Evolutionary conservation across 2,797 vertebrate species (phyloP).

Genomic region (Sus cebifrons): DNA sequence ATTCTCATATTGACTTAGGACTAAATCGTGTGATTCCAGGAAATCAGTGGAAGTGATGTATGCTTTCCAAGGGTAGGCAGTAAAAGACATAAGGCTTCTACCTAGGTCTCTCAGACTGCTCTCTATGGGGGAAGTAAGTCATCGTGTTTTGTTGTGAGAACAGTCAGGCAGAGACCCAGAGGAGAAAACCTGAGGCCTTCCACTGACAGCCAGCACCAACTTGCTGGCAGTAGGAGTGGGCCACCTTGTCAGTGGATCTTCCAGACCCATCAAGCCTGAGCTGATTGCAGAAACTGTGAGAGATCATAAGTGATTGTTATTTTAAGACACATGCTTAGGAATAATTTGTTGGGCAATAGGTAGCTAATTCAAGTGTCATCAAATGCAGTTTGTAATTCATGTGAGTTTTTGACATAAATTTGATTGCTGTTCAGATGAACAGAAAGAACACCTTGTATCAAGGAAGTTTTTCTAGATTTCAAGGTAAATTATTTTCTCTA

Average conservation of each 20-base stretch:
- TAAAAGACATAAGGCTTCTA: not conserved
- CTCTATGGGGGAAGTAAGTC: not conserved
- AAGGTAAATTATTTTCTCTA: slow-evolving; percentile 11
- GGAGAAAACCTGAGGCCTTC: not conserved
- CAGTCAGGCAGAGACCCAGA: not conserved
- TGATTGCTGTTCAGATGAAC: not conserved
- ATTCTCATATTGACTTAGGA: not conserved
- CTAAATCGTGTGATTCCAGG: not conserved
- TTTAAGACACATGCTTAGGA: not conserved
- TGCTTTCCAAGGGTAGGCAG: not conserved
- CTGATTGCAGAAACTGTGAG: not conserved
- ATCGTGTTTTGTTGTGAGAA: not conserved
- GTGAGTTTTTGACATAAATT: slow-evolving; percentile 1
- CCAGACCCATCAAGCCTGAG: not conserved
- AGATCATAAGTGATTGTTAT: not conserved
- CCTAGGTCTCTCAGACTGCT: not conserved
- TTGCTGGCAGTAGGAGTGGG: not conserved
- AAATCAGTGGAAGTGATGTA: not conserved
- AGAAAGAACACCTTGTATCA: not conserved
- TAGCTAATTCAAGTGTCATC: not conserved
- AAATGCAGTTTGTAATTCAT: not conserved
- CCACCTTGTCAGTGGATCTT: not conserved
- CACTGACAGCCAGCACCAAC: not conserved
- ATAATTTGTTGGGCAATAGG: not conserved
- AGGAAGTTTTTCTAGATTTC: not conserved